Evolutionary conservation across 2,797 vertebrate genomes (phyloP).

Genomic region (Acrossocheilus wenchowensis): DNA sequence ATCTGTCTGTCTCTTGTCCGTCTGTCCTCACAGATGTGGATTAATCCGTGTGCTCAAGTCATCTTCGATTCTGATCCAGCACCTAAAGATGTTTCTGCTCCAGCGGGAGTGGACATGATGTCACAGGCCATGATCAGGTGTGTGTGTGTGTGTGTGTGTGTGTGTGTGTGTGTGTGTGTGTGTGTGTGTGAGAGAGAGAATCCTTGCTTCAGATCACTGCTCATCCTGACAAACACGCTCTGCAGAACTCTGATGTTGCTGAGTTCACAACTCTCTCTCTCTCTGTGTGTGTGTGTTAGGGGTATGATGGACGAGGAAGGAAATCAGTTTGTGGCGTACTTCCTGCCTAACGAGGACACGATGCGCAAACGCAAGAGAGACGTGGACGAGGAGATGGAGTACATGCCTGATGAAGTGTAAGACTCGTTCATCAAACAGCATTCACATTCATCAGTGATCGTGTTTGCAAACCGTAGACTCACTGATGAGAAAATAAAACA

Average conservation of each 20-base stretch:
- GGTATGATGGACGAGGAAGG: conserved; percentile 99
- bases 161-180: conserved; percentile 76
- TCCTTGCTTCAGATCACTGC: neutral
- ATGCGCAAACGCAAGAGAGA: conserved; percentile 92
- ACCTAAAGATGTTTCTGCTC: conserved; percentile 86
- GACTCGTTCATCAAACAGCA: conserved; percentile 52
- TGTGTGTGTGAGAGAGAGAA: conserved; percentile 62
- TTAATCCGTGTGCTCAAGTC: conserved; percentile 96
- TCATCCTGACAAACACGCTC: neutral
- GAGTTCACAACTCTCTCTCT: neutral
- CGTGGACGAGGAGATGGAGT: conserved; percentile 89
- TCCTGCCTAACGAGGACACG: conserved; percentile 92
- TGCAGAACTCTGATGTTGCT: neutral
- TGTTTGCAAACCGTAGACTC: neutral
- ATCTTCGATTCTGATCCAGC: conserved; percentile 96
- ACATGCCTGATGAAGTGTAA: conserved; percentile 90
- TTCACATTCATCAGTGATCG: neutral
- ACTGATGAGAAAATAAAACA: neutral
- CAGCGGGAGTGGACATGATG: conserved; percentile 92
- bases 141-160: conserved; percentile 70
- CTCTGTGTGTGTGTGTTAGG: conserved; percentile 67
- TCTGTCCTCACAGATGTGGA: conserved; percentile 88
- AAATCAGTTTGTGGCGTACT: conserved; percentile 97
- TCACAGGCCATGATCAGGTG: conserved; percentile 98
- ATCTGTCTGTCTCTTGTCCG: neutral